These are phyloP conservation scores for Eptesicus fuscus DNA, from an alignment of 2,113 vertebrate species.

Conservation along the genomic window DNA sequence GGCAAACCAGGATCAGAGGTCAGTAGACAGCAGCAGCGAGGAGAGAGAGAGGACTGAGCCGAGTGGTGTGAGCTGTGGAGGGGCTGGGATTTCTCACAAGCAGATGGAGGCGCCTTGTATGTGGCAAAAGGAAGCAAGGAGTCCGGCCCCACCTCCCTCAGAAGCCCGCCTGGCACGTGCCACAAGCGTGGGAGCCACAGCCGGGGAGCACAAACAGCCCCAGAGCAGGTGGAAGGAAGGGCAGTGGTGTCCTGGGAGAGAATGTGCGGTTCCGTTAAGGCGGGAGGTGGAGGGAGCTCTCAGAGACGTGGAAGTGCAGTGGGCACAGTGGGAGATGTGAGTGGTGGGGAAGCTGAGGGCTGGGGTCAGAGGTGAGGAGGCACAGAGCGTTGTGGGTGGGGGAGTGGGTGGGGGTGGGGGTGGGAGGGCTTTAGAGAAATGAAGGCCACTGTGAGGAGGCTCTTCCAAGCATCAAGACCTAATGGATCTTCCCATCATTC, in stretches of 20 bases:
- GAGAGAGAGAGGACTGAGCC: neutral
- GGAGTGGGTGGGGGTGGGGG: too few species aligned
- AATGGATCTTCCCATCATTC: neutral
- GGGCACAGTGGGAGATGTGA: neutral
- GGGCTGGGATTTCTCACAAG: neutral
- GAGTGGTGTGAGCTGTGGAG: neutral
- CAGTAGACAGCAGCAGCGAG: neutral
- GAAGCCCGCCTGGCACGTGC: neutral
- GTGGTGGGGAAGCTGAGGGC: neutral
- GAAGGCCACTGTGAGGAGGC: neutral
- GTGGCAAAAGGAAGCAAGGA: neutral
- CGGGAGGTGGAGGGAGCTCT: neutral
- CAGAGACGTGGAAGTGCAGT: neutral
- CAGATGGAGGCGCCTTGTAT: neutral
- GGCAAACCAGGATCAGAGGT: neutral
- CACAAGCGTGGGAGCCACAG: neutral
- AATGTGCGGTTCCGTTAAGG: too few species aligned
- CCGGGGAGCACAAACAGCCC: neutral
- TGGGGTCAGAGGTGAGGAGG: neutral
- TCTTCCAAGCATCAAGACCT: neutral
- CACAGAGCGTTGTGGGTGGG: neutral
- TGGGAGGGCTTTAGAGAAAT: neutral
- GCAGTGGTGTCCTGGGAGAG: neutral
- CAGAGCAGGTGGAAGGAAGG: neutral
- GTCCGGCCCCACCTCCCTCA: neutral